Evolutionary conservation across 2,888 invertebrate species (phyloP).

Genomic region (Pristionchus exspectatus): DNA sequence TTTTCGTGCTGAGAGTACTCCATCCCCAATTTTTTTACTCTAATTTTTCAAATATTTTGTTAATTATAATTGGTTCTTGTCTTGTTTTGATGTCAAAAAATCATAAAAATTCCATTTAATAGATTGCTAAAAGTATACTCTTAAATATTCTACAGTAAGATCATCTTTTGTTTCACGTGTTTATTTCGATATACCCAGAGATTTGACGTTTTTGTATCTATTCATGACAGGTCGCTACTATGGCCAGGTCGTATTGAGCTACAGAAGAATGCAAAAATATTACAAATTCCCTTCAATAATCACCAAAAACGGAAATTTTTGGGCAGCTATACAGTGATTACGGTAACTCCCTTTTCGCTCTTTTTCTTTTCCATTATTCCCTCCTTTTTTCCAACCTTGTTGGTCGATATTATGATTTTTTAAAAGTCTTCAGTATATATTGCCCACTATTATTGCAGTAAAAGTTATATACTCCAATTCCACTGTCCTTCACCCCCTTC

Average conservation of each 20-base stretch:
- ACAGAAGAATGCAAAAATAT: too few relatives aligned
- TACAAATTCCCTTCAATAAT: neutral
- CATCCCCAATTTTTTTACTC: neutral
- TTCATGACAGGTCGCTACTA: neutral
- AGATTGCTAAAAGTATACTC: too few relatives aligned
- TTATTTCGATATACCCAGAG: too few relatives aligned
- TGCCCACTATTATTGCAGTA: too few relatives aligned
- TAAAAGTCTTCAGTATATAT: neutral
- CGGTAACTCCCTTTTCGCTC: neutral
- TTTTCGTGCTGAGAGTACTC: neutral
- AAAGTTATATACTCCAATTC: too few relatives aligned
- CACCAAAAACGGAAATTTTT: neutral
- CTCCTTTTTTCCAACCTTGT: neutral
- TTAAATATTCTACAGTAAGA: too few relatives aligned
- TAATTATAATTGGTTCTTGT: neutral
- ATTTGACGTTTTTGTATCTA: too few relatives aligned
- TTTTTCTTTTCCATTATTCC: conserved; percentile 45
- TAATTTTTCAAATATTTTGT: neutral
- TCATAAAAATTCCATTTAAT: neutral
- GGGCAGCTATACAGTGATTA: conserved; percentile 52
- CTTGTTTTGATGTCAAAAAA: neutral
- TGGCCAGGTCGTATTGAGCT: neutral
- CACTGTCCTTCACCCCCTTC: too few relatives aligned
- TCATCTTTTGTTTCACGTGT: too few relatives aligned
- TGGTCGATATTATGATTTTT: neutral